These are phyloP conservation scores for Triplophysa dalaica DNA, from an alignment of 2,113 vertebrate genomes.

Conservation along the genomic window DNA sequence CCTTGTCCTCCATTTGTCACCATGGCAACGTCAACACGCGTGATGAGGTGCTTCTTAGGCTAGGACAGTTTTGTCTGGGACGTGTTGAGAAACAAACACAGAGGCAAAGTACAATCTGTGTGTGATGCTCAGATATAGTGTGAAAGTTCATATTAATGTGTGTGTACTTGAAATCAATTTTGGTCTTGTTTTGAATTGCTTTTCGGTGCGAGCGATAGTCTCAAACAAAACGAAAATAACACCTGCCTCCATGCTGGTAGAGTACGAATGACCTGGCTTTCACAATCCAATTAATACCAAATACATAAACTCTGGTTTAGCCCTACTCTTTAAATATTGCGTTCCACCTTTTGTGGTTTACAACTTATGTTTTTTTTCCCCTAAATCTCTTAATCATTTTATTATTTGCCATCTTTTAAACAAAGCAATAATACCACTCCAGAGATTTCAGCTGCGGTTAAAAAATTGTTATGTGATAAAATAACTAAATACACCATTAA, in stretches of 20 bases:
- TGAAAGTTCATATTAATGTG: background rate
- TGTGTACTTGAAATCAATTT: background rate
- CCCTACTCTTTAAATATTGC: too few species aligned
- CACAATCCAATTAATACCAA: background rate
- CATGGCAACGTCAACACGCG: slow-evolving; percentile 29
- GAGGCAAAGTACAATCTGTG: background rate
- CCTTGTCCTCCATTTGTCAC: slow-evolving; percentile 31
- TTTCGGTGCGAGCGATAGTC: background rate
- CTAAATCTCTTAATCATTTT: too few species aligned
- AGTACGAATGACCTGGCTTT: background rate
- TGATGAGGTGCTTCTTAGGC: slow-evolving; percentile 21
- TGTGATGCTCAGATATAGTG: background rate
- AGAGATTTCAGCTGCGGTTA: too few species aligned
- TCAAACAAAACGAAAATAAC: too few species aligned
- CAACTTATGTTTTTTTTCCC: too few species aligned
- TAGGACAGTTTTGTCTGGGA: background rate
- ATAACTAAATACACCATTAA: background rate
- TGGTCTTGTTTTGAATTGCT: background rate
- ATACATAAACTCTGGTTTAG: background rate
- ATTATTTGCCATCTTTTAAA: background rate
- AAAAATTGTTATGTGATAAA: too few species aligned
- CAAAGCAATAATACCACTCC: background rate
- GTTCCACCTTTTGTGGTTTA: too few species aligned
- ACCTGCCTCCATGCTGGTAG: background rate
- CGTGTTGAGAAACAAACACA: background rate